Percentiles rank a stretch among this genome's conserved stretches.
Conservation (phyloP, 2,888 invertebrate species). For the Phania funesta region DNA sequence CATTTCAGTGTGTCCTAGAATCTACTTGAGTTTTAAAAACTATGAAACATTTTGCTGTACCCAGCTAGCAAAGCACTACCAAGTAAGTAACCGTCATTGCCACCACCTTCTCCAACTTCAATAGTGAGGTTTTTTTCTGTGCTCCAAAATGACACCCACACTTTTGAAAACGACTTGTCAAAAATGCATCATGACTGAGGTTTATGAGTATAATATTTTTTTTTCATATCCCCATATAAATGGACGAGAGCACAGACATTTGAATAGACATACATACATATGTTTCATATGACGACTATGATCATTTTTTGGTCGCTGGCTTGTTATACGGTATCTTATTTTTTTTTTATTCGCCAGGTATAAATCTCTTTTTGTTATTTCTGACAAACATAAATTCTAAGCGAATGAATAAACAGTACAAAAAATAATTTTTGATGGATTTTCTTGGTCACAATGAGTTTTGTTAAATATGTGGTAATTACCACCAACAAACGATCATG, state of each 20-base stretch:
- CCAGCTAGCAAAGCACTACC: neutral
- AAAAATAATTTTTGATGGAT: slow-evolving; percentile 68
- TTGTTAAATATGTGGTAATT: slow-evolving; percentile 69
- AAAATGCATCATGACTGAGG: slow-evolving; percentile 63
- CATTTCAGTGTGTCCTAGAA: slow-evolving; percentile 12
- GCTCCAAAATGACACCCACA: slow-evolving; percentile 67
- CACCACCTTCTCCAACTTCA: neutral
- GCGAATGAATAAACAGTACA: slow-evolving; percentile 31
- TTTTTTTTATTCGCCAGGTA: slow-evolving; percentile 2
- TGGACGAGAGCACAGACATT: slow-evolving; percentile 4
- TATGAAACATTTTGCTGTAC: slow-evolving; percentile 9
- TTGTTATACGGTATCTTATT: slow-evolving; percentile 7
- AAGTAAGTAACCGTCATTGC: neutral
- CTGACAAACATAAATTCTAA: slow-evolving; percentile 69
- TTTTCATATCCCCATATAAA: slow-evolving; percentile 22
- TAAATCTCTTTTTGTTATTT: slow-evolving; percentile 49
- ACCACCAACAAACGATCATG: slow-evolving; percentile 67
- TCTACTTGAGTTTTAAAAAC: slow-evolving; percentile 15
- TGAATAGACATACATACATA: slow-evolving; percentile 5
- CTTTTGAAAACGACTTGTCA: slow-evolving; percentile 64
- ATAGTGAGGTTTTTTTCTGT: slow-evolving; percentile 6
- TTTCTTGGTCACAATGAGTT: slow-evolving; percentile 67
- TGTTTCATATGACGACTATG: slow-evolving; percentile 46
- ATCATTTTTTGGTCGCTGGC: slow-evolving; percentile 40
- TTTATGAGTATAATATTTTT: slow-evolving; percentile 56